Evolutionary conservation across 2,113 vertebrate species (phyloP).

Genomic region (Procapra przewalskii): DNA sequence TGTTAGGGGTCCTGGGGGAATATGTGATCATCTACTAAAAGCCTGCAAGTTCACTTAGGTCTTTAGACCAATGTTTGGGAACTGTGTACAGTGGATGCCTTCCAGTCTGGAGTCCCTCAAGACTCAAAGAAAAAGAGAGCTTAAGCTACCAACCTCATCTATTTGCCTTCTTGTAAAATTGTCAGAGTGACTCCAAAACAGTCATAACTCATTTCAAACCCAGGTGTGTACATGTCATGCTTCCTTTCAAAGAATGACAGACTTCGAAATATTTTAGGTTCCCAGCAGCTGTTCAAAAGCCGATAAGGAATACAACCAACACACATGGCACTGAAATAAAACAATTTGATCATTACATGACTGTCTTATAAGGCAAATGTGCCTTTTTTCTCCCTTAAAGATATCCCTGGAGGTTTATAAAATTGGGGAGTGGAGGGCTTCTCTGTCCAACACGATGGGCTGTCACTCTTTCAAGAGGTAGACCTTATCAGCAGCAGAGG

Average conservation of each 20-base stretch:
- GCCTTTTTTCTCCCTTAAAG: not conserved
- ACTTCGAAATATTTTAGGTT: not conserved
- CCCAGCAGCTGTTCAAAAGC: not conserved
- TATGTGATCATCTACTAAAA: not conserved
- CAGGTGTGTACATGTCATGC: not conserved
- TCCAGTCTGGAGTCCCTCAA: not conserved
- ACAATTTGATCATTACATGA: not conserved
- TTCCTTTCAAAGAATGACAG: slow-evolving; percentile 7
- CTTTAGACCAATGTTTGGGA: not conserved
- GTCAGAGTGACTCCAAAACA: not conserved
- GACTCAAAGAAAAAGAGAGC: not conserved
- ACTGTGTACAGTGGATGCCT: not conserved
- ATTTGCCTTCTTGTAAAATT: not conserved
- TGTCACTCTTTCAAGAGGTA: not conserved
- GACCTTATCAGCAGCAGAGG: not conserved
- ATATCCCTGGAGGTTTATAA: not conserved
- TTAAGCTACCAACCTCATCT: not conserved
- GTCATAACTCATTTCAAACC: not conserved
- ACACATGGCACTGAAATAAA: not conserved
- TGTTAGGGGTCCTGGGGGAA: not conserved
- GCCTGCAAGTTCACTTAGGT: not conserved
- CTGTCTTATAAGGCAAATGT: not conserved
- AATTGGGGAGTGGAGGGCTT: not conserved
- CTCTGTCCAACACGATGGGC: not conserved
- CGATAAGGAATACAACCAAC: not conserved